A percentile compares a stretch with the other conserved stretches of the same genome.
These are phyloP conservation scores for Myrmecobius fasciatus DNA, from an alignment of 2,113 vertebrate genomes.

Conservation along the genomic window DNA sequence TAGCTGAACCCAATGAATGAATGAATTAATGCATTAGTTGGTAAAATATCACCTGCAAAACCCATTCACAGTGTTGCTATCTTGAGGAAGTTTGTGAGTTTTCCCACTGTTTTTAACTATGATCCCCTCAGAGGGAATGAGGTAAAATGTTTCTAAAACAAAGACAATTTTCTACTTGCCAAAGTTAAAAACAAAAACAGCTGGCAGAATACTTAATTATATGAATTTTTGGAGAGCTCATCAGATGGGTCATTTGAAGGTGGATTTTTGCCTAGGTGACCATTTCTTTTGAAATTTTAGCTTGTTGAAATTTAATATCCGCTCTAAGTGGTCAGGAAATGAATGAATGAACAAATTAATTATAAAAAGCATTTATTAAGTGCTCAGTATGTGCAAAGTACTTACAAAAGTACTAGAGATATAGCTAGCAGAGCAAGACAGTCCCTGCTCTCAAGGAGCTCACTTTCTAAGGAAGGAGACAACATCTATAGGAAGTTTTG, in stretches of 20 bases:
- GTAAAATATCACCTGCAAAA: constrained; percentile 35
- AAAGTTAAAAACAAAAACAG: constrained; percentile 31
- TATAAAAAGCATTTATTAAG: not conserved
- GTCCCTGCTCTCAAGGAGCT: not conserved
- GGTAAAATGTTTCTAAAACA: constrained; percentile 56
- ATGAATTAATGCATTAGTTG: constrained; percentile 53
- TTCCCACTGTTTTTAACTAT: constrained; percentile 33
- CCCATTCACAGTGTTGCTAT: not conserved
- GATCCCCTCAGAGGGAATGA: constrained; percentile 39
- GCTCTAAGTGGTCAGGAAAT: not conserved
- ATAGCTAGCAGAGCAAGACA: not conserved
- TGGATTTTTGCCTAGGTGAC: constrained; percentile 66
- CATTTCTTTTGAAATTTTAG: constrained; percentile 59
- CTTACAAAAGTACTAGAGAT: not conserved
- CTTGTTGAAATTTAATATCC: not conserved
- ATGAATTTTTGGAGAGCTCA: constrained; percentile 44
- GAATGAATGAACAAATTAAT: not conserved
- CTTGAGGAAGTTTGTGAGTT: not conserved
- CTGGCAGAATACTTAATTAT: constrained; percentile 50
- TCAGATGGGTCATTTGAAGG: constrained; percentile 41
- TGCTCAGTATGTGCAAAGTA: not conserved
- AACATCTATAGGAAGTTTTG: not conserved
- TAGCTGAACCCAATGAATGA: no score
- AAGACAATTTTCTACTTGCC: constrained; percentile 57
- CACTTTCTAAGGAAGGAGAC: not conserved